Percentiles rank a stretch among this genome's conserved stretches.
Evolutionary conservation across 2,797 vertebrate genomes (phyloP).

Genomic region (Apogon talboti): DNA sequence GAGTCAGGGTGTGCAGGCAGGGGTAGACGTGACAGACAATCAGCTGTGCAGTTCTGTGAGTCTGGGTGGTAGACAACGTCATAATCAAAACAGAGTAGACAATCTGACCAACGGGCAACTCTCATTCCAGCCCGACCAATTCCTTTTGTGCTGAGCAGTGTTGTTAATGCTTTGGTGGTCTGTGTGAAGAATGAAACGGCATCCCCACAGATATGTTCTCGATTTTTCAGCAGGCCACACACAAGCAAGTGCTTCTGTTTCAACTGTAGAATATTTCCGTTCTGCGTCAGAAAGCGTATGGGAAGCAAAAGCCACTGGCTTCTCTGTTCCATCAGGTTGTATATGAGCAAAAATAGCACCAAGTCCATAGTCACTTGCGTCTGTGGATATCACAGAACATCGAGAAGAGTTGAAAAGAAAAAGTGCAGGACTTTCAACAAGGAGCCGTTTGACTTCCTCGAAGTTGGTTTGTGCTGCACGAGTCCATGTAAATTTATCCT

Average conservation of each 20-base stretch:
- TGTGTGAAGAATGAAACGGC: background rate
- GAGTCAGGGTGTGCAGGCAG: background rate
- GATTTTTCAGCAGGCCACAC: too few relatives aligned
- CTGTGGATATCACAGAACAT: constrained; percentile 5
- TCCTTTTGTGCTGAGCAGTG: constrained; percentile 7
- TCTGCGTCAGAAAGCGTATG: too few relatives aligned
- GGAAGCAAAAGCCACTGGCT: too few relatives aligned
- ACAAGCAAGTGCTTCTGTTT: too few relatives aligned
- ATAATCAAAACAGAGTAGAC: constrained; percentile 19
- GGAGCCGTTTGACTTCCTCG: too few relatives aligned
- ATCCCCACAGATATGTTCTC: too few relatives aligned
- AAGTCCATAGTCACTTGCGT: constrained; percentile 10
- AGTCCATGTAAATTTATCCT: too few relatives aligned
- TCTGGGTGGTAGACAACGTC: constrained; percentile 2
- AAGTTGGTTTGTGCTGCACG: too few relatives aligned
- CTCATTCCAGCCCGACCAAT: constrained; percentile 2
- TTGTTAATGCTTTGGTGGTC: background rate
- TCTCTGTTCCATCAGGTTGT: background rate
- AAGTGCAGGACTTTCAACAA: too few relatives aligned
- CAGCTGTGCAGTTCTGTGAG: constrained; percentile 3
- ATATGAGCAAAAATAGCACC: background rate
- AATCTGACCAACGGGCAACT: constrained; percentile 1
- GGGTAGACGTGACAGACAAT: constrained; percentile 11
- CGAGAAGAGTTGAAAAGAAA: too few relatives aligned
- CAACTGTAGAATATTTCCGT: too few relatives aligned